Conservation (phyloP, 2,113 vertebrate species). For the Tragelaphus imberbis region DNA sequence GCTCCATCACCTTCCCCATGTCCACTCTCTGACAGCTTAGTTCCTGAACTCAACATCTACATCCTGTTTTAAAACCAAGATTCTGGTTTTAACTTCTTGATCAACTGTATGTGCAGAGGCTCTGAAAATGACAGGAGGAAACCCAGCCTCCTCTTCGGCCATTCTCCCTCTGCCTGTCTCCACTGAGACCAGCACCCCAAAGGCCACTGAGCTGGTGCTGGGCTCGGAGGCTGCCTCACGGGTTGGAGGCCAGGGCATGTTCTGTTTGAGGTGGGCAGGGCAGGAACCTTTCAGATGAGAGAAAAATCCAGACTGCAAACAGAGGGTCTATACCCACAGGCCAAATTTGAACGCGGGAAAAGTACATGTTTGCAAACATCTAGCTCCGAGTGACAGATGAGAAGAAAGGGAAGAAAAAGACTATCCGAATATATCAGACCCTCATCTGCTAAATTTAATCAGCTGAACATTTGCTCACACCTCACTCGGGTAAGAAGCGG, state of each 20-base stretch:
- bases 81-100: background rate
- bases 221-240: background rate
- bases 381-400: background rate
- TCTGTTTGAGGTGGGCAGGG: background rate
- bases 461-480: accelerated
- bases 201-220: background rate
- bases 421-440: background rate
- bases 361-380: background rate
- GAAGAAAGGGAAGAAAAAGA: background rate
- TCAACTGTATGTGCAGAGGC: background rate
- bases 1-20: background rate
- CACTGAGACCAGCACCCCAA: background rate
- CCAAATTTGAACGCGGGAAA: background rate
- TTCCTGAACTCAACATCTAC: background rate
- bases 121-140: background rate
- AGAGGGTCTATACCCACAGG: background rate
- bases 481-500: background rate
- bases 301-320: background rate
- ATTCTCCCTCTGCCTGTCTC: background rate
- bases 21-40: background rate
- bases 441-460: background rate
- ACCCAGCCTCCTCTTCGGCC: background rate
- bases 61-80: background rate
- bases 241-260: background rate
- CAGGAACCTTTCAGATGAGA: background rate